Base-by-base conservation (phyloP, 2,888 invertebrate genomes). In the Tetropium fuscum region DNA sequence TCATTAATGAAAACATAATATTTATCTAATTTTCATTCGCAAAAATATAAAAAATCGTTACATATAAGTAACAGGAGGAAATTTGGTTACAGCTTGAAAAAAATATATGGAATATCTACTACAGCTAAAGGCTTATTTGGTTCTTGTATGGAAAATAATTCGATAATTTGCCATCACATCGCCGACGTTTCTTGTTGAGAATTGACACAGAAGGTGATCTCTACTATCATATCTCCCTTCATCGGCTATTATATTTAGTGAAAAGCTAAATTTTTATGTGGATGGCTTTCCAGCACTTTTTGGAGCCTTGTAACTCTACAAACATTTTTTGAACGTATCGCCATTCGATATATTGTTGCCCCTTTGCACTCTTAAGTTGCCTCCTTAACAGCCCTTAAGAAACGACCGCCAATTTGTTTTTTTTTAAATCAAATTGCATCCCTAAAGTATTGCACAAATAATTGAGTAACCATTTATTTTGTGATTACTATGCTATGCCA, bases 1-100 rank as follows among this genome's bases (percentile, higher is more conserved):
- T n/a, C n/a, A n/a, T n/a, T n/a, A n/a, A n/a, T n/a, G n/a, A n/a
- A n/a, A n/a, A n/a, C n/a, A n/a, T n/a, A n/a, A n/a, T n/a, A n/a
- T n/a, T 19, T 15, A n/a, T 8, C 1, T 38, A 18, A 16, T 18
- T 16, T 18, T 38, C 19, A 8, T 38, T 38, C n/a, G 10, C 27
- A 38, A 38, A 38, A 51, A 25, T 15, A 13, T 13, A 11, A n/a
- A 15, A 51, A n/a, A 25, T n/a, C 16, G 22, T 18, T 15, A 22
- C 40, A 51, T 16, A 51, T 51, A 49, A 25, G 51, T 51, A 51
- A 40, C 38, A 15, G 25, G 22, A 53, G 41, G 41, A n/a, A 30
- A 51, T 51, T 53, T 10, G 30, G n/a, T 10, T 27, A 53, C 53
- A n/a, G 32, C 18, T 25, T 53, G 16, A 5, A 18, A 41, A 18